Evolutionary conservation across 92 coral and sea anemone genomes (phyloP), one percentile per base, ranked within the genome.

Genomic region (Nematostella vectensis): DNA sequence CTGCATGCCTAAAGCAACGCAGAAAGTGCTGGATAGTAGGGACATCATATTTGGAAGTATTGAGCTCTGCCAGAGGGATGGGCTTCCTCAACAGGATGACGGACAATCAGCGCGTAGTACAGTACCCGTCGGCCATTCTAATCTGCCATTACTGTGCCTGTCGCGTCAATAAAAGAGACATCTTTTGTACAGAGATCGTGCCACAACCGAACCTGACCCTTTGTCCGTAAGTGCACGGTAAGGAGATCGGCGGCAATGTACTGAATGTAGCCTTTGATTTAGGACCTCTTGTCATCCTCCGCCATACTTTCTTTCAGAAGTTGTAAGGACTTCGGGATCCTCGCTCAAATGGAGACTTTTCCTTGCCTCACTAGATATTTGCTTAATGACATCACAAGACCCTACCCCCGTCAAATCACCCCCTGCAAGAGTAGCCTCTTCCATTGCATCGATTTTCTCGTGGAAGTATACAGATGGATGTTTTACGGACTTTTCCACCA

Each of bases 181-280:
- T 64, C 66, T 12, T 56, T 50, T 0, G 44, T 20, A 30, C 79
- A 74, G 10, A 61, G 15, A 25, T 55, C 54, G n/a, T 74, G 81
- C 81, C 81, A 74, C 31, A 74, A 53, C 15, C 75, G 74, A 42
- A 74, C 51, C 27, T 74, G 75, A 29, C 72, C 69, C 36, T 66
- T 75, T n/a, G 74, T 74, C 75, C 75, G 67, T 39, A 74, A 58
- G 26, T 74, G 81, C 1, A 74, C 58, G 20, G 49, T 52, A 11
- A 58, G 61, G 2, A 74, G 80, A 30, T 23, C 58, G 4, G 50
- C 55, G 11, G 63, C 72, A 22, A 66, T 38, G 39, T 54, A 66
- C 31, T 12, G 70, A n/a, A 64, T 64, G 61, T 38, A 64, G 1
- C 70, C 70, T 44, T 54, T 42, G 19, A 64, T 52, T 28, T 66